A percentile compares a stretch with the other conserved stretches of the same genome.
Evolutionary conservation across 2,888 invertebrate species (phyloP).

Genomic region (Tuta absoluta): DNA sequence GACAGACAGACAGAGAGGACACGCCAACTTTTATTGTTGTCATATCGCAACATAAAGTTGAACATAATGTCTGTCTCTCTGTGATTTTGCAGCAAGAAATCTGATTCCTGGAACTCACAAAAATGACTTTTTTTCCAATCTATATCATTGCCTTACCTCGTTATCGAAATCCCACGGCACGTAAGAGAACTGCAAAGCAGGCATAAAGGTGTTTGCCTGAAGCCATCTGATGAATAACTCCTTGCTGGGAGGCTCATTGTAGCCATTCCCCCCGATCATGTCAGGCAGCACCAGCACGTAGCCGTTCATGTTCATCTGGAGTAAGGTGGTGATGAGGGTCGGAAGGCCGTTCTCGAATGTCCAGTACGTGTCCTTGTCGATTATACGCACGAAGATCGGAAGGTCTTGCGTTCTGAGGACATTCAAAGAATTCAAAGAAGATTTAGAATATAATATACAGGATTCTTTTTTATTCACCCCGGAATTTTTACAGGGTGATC

Average conservation of each 20-base stretch:
- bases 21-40: too few species aligned
- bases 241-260: conserved; percentile 71
- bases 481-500: too few species aligned
- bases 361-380: conserved; percentile 87
- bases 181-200: conserved; percentile 88
- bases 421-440: too few species aligned
- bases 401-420: conserved; percentile 83
- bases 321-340: conserved; percentile 86
- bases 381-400: conserved; percentile 87
- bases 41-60: too few species aligned
- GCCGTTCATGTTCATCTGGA: conserved; percentile 83
- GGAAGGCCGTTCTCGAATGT: conserved; percentile 85
- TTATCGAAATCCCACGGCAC: conserved; percentile 89
- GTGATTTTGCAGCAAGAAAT: too few species aligned
- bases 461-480: too few species aligned
- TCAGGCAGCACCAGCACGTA: conserved; percentile 89
- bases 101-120: too few species aligned
- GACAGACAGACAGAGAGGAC: too few species aligned
- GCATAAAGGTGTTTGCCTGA: conserved; percentile 88
- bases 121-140: too few species aligned
- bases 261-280: conserved; percentile 86
- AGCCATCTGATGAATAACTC: conserved; percentile 89
- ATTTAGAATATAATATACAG: background rate
- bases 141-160: conserved; percentile 53
- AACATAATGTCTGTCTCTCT: too few species aligned